Conservation (phyloP, 2,113 vertebrate genomes). For the Scalopus aquaticus region DNA sequence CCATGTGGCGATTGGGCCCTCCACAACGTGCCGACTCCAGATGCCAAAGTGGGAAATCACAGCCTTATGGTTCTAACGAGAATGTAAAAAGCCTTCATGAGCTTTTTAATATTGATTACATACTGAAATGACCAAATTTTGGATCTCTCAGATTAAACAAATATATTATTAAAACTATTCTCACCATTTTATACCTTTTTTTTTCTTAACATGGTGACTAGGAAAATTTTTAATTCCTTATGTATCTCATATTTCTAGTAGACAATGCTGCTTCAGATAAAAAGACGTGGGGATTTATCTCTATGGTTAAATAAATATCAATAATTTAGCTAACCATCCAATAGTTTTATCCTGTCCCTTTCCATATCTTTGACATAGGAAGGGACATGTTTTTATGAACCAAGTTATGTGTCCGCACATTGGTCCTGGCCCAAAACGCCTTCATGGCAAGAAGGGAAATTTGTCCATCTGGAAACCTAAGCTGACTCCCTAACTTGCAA, state of each 20-base stretch:
- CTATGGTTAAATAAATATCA: neutral
- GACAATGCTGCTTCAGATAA: neutral
- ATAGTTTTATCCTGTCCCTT: neutral
- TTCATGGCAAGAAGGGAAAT: neutral
- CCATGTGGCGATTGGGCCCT: neutral
- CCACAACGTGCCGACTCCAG: neutral
- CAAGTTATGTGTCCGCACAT: neutral
- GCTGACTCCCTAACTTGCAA: neutral
- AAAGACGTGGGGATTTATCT: neutral
- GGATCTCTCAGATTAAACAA: neutral
- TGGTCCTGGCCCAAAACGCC: neutral
- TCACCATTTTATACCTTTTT: neutral
- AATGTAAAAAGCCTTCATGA: neutral
- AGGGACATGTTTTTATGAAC: neutral
- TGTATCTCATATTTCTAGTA: neutral
- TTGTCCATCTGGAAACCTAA: neutral
- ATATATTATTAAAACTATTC: neutral
- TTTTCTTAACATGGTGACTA: neutral
- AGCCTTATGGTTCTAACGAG: neutral
- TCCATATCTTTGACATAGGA: neutral
- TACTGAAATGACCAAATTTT: constrained; percentile 3
- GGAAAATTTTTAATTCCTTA: neutral
- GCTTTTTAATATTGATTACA: neutral
- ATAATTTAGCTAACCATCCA: neutral
- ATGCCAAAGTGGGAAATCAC: neutral